phyloP scores from a whole-genome alignment of 2,113 vertebrate genomes.

The Lates calcarifer region DNA sequence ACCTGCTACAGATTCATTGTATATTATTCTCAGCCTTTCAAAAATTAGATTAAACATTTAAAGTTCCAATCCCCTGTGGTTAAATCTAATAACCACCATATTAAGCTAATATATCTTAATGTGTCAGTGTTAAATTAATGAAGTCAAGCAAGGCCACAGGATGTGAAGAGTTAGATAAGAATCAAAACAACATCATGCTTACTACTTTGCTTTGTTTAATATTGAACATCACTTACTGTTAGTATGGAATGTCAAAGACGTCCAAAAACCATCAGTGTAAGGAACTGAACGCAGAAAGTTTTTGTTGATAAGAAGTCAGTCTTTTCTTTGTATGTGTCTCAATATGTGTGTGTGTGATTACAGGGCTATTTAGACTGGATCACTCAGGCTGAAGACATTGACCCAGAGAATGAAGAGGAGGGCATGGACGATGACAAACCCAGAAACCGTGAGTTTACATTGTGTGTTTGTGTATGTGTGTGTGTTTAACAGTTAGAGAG shows the following conservation, averaged over 20 bases:
- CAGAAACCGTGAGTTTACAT: constrained; percentile 91
- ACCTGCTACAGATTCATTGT: not conserved
- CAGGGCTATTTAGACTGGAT: constrained; percentile 98
- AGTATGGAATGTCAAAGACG: not conserved
- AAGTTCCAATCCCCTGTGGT: not conserved
- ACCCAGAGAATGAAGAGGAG: constrained; percentile 98
- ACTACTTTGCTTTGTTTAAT: not conserved
- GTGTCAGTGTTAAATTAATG: not conserved
- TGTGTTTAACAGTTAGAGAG: constrained; percentile 1
- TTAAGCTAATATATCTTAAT: not conserved
- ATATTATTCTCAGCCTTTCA: not conserved
- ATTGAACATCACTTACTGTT: not conserved
- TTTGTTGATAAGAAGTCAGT: not conserved
- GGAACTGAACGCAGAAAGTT: not conserved
- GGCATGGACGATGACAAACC: constrained; percentile 97
- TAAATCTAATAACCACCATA: not conserved
- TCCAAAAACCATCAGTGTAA: not conserved
- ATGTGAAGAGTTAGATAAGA: not conserved
- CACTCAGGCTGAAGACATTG: constrained; percentile 99
- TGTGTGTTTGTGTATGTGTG: not conserved
- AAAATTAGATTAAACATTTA: not conserved
- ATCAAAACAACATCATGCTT: not conserved
- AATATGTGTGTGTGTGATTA: not conserved
- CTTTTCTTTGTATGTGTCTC: constrained; percentile 21
- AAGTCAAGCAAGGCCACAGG: not conserved